Base-by-base conservation (phyloP, 2,113 vertebrate species). In the Falco punctatus region DNA sequence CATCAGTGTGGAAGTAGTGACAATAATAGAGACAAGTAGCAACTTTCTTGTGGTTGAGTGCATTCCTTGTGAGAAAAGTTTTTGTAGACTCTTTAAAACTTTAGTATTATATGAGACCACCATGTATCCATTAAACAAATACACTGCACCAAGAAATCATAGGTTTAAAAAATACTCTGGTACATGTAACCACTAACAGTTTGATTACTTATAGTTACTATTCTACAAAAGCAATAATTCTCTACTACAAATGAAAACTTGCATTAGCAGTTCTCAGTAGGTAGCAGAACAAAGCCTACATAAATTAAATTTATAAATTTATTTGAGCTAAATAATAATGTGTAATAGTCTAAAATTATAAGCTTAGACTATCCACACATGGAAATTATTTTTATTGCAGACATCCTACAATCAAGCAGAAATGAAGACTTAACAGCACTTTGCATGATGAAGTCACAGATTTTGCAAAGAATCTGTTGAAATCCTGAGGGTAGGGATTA, bases 141-240 rank as follows among this genome's bases (percentile, higher is more conserved):
- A 40, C 10, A 54, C 10, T 24, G 27, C 27, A 46, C 19, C 62
- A 16, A 51, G 18, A 52, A 77, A 46, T 28, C 13, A 73, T 72
- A 64, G 35, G 21, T 58, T 91, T 57, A 23, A 73, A 75, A 90
- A 66, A 23, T 15, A 12, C 17, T 23, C 8, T 18, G 8, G 14
- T 67, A 24, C 0, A 0, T 55, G 13, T 54, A 75, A 73, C 6
- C 7, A n/a, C 18, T 26, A 42, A 11, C 30, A 72, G 20, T 12
- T 54, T 74, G 28, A 64, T 44, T 62, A 33, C 1, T 81, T 81
- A 28, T 1, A 57, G 18, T 24, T 72, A 23, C 13, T 65, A 14
- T 44, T 52, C n/a, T 28, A 55, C 20, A 65, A 75, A 85, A 91
- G 24, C 3, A 70, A 5, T 24, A 35, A n/a, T 20, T 88, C 49